These are phyloP conservation scores for Anguilla anguilla DNA, from an alignment of 2,797 vertebrate species.

Conservation along the genomic window DNA sequence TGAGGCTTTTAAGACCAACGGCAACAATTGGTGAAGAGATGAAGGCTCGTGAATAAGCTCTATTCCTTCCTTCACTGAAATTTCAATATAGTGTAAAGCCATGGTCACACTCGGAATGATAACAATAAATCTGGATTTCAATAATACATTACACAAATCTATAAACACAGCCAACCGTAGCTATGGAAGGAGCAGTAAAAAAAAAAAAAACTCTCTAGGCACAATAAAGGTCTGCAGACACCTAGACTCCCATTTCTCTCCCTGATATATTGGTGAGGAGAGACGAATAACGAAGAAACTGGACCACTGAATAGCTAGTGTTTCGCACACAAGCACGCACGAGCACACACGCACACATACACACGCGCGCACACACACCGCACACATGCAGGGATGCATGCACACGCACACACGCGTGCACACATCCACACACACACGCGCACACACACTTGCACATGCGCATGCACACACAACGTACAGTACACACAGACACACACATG, in stretches of 20 bases:
- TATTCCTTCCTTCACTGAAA: neutral
- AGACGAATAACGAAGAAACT: constrained; percentile 57
- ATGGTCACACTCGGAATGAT: neutral
- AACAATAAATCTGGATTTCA: neutral
- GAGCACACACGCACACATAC: neutral
- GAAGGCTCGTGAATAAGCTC: neutral
- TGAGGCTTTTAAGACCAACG: neutral
- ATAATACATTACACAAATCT: neutral
- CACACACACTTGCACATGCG: too few relatives aligned
- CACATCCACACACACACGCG: too few relatives aligned
- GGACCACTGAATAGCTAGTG: constrained; percentile 47
- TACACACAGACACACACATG: neutral
- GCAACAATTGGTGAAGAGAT: neutral
- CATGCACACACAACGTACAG: too few relatives aligned
- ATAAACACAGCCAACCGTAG: constrained; percentile 53
- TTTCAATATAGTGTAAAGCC: neutral
- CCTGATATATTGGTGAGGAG: constrained; percentile 51
- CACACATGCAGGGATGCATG: too few relatives aligned
- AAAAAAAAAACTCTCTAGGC: constrained; percentile 48
- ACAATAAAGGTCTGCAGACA: constrained; percentile 61
- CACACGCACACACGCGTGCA: too few relatives aligned
- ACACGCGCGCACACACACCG: neutral
- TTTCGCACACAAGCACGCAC: neutral
- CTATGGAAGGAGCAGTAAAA: constrained; percentile 53
- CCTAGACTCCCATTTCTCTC: constrained; percentile 47